Evolutionary conservation across 2,113 vertebrate species (phyloP), one percentile per base, ranked within the genome.

Genomic region (Python bivittatus): DNA sequence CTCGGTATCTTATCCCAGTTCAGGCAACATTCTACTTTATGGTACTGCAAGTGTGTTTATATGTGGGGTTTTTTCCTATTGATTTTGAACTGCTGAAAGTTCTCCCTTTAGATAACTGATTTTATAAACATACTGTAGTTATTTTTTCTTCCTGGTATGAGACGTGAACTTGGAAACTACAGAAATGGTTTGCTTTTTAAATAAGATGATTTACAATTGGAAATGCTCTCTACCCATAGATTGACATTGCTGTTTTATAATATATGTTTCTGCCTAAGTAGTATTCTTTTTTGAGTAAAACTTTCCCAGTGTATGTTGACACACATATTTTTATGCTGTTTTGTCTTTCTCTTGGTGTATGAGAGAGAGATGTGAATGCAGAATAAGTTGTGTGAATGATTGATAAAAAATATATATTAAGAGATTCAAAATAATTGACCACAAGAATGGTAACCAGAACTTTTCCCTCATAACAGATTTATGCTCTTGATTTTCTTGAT

Each of bases 121-220:
- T 95, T 6, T 93, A 44, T 7, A 89, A 5, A 72, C 17, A 72
- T 17, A n/a, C n/a, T n/a, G n/a, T n/a, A n/a, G 22, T 1, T 61
- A 48, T 54, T 54, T 91, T 92, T 88, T 84, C 27, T 29, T 4
- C 53, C 48, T 94, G 0, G 56, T 52, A 87, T 72, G 68, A 72
- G n/a, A 68, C 4, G n/a, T 84, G 90, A 83, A 91, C 88, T 52
- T 6, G 90, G 33, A 11, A 48, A 3, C 84, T 93, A 57, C 88
- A 58, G 11, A 22, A 23, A 94, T 89, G 84, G 90, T 92, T 57
- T 3, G 0, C 11, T 25, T 92, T 96, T 92, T 90, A 48, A 29
- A 9, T 92, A 61, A 88, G 84, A 94, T 61, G 64, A 88, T 93
- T 96, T 68, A 91, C 84, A 88, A 68, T 87, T 94, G 0, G n/a